Conservation (phyloP, 2,113 vertebrate species). For the Ophthalmolycus amberensis region DNA sequence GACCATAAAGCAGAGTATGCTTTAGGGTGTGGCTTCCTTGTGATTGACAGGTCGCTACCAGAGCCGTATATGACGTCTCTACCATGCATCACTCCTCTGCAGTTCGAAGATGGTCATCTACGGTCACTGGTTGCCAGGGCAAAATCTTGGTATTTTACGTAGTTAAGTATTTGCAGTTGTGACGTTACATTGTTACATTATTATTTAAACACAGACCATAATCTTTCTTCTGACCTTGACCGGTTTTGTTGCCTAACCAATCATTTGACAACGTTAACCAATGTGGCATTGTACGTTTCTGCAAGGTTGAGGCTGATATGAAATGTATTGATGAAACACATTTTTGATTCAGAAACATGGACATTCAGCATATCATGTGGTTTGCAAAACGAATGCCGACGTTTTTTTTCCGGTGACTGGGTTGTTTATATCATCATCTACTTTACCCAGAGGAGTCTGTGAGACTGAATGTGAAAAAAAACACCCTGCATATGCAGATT, state of each 20-base stretch:
- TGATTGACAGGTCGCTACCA: too few species aligned
- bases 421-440: background rate
- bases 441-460: background rate
- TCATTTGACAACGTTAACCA: background rate
- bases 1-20: too few species aligned
- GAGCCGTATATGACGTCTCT: too few species aligned
- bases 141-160: too few species aligned
- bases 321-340: background rate
- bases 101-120: too few species aligned
- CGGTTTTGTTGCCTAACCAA: background rate
- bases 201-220: too few species aligned
- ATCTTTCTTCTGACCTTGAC: background rate
- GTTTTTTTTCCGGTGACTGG: background rate
- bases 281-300: background rate
- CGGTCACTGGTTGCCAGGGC: too few species aligned
- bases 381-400: background rate
- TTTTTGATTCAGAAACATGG: background rate
- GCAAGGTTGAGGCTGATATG: background rate
- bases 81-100: too few species aligned
- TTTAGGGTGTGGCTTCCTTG: too few species aligned
- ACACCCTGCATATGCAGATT: slow-evolving; percentile 1
- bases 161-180: background rate
- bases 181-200: background rate
- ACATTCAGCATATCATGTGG: background rate
- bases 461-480: background rate